Evolutionary conservation across 2,113 vertebrate species (phyloP).

Genomic region (Alligator mississippiensis): DNA sequence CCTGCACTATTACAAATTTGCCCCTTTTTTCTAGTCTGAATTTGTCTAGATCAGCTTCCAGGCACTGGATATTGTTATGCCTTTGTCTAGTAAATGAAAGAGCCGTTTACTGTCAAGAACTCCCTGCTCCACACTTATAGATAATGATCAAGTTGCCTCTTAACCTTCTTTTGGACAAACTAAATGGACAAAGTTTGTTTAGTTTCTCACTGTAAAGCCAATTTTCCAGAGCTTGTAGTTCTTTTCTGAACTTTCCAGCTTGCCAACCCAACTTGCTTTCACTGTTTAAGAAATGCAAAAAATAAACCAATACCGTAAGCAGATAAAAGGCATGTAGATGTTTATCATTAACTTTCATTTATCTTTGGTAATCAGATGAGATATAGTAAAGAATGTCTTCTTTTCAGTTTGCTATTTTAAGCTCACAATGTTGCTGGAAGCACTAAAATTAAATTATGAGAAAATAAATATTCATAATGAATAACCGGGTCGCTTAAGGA

Average conservation of each 20-base stretch:
- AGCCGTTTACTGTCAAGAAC: background rate
- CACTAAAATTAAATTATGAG: background rate
- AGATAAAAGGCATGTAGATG: background rate
- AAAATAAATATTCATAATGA: background rate
- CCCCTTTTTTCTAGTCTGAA: background rate
- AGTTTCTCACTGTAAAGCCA: background rate
- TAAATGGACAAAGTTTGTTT: background rate
- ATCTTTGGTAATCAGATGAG: background rate
- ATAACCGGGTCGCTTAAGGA: background rate
- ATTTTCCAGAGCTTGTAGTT: background rate
- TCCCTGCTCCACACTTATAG: background rate
- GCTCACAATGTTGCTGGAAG: background rate
- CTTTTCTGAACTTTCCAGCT: background rate
- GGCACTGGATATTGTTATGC: too few relatives aligned
- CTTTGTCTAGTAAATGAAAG: background rate
- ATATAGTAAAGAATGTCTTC: background rate
- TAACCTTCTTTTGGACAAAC: background rate
- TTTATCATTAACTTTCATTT: background rate
- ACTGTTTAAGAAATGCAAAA: background rate
- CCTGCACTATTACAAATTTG: background rate
- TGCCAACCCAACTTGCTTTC: background rate
- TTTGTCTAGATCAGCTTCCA: background rate
- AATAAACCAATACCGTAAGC: background rate
- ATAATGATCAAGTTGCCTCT: background rate
- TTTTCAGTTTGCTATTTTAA: background rate